These are phyloP conservation scores for Sebastes reedi DNA, from an alignment of 2,797 vertebrate genomes.

Conservation along the genomic window DNA sequence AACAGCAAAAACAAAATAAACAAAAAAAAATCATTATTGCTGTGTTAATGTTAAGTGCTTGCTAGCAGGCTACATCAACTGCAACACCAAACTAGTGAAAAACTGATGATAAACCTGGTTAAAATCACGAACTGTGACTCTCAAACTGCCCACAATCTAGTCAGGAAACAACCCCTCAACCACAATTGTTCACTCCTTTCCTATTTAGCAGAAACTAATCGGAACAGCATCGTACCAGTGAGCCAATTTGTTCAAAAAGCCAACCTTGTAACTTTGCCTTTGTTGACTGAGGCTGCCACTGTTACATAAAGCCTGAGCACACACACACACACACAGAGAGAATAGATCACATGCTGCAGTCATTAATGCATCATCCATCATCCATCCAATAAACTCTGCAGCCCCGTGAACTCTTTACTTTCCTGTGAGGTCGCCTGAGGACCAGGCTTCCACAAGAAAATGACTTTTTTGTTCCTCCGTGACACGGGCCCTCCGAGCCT, in stretches of 20 bases:
- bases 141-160: neutral
- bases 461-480: slow-evolving; percentile 15
- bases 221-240: neutral
- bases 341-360: slow-evolving; percentile 49
- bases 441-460: slow-evolving; percentile 33
- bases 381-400: slow-evolving; percentile 48
- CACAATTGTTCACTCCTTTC: neutral
- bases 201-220: neutral
- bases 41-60: too few relatives aligned
- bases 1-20: too few relatives aligned
- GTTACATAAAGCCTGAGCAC: slow-evolving; percentile 36
- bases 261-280: slow-evolving; percentile 23
- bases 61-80: too few relatives aligned
- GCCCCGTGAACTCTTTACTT: slow-evolving; percentile 40
- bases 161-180: neutral
- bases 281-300: slow-evolving; percentile 7
- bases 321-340: neutral
- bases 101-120: neutral
- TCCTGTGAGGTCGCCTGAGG: slow-evolving; percentile 51
- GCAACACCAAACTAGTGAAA: too few relatives aligned
- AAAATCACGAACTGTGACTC: neutral
- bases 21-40: too few relatives aligned
- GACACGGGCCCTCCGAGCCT: slow-evolving; percentile 16
- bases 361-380: slow-evolving; percentile 68
- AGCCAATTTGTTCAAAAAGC: slow-evolving; percentile 8